A percentile compares a stretch with the other conserved stretches of the same genome.
Evolutionary conservation across 1,140 invertebrate species (phyloP).

Genomic region (Drosophila leontia): DNA sequence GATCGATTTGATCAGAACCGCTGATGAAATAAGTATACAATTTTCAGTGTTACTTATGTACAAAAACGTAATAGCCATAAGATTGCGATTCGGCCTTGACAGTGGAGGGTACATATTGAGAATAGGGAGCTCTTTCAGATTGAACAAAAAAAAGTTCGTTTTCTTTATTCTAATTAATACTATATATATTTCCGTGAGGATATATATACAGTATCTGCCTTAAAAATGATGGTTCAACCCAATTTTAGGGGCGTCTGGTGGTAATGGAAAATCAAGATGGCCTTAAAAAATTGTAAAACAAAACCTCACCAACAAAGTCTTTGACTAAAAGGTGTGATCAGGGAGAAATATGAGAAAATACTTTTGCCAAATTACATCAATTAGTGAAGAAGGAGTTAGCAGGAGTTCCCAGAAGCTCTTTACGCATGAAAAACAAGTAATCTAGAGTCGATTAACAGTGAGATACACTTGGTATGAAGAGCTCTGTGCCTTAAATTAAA

Average conservation of each 20-base stretch:
- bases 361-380: no score
- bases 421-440: no score
- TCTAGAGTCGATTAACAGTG: no score
- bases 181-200: background rate
- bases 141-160: background rate
- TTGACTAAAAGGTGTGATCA: no score
- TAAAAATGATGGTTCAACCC: background rate
- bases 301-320: no score
- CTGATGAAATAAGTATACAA: conserved; percentile 9
- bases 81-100: background rate
- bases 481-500: no score
- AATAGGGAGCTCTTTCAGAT: background rate
- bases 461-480: no score
- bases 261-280: no score
- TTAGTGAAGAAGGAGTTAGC: no score
- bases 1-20: background rate
- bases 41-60: background rate
- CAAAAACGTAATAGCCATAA: background rate
- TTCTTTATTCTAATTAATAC: background rate
- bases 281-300: background rate
- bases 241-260: background rate
- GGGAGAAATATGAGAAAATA: no score
- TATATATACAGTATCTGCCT: background rate
- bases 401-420: no score
- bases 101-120: background rate